Evolutionary conservation across 2,888 invertebrate genomes (phyloP).

Genomic region (Tillus elongatus): DNA sequence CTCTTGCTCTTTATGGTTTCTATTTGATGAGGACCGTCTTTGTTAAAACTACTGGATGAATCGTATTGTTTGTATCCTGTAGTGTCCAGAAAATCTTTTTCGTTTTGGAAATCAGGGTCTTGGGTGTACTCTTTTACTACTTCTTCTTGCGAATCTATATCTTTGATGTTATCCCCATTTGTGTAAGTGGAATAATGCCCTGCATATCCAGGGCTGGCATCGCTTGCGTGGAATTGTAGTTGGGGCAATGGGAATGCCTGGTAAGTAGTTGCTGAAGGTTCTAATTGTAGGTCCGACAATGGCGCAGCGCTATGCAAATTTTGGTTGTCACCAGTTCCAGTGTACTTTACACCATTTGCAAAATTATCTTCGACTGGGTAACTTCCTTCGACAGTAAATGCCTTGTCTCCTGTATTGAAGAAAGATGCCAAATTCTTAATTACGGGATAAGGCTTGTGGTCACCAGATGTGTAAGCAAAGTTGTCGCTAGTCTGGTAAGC

Average conservation of each 20-base stretch:
- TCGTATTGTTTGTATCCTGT: conserved; percentile 26
- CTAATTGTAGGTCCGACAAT: conserved; percentile 1
- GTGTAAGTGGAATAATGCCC: not conserved
- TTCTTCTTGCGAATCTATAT: conserved; percentile 4
- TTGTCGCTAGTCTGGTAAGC: too few relatives aligned
- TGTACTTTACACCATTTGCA: too few relatives aligned
- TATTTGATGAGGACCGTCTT: conserved; percentile 28
- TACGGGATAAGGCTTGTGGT: too few relatives aligned
- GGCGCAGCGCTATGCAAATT: not conserved
- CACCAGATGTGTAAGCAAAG: too few relatives aligned
- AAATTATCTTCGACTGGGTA: too few relatives aligned
- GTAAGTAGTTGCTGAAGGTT: not conserved
- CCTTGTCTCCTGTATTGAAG: too few relatives aligned
- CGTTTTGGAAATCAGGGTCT: conserved; percentile 11
- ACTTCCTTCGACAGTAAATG: too few relatives aligned
- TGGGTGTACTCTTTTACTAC: conserved; percentile 9
- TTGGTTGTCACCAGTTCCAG: too few relatives aligned
- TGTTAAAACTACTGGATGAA: conserved; percentile 23
- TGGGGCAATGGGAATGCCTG: too few relatives aligned
- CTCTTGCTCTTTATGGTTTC: conserved; percentile 29
- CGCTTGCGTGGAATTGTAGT: not conserved
- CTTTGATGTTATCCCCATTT: conserved; percentile 8
- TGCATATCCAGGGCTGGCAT: too few relatives aligned
- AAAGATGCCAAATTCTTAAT: too few relatives aligned
- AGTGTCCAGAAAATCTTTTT: conserved; percentile 12